A percentile compares a stretch with the other conserved stretches of the same genome.
Conservation (phyloP, 2,797 vertebrate genomes). For the Hirundo rustica region DNA sequence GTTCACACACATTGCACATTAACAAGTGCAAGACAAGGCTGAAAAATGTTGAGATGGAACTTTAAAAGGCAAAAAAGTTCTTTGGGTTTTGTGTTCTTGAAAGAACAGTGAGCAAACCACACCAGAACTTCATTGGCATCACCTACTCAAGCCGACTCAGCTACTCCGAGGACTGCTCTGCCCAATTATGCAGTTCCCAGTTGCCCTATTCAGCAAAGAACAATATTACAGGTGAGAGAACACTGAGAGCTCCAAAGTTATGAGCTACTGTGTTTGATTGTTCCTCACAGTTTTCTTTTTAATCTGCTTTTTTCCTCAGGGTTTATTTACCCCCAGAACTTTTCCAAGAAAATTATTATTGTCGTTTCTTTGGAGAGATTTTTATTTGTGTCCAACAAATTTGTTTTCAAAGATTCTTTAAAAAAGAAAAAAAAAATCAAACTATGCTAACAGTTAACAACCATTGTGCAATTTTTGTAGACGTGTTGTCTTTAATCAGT, state of each 20-base stretch:
- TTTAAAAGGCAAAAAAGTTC: not conserved
- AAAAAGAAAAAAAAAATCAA: not conserved
- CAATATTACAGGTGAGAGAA: constrained; percentile 9
- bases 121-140: not conserved
- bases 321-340: constrained; percentile 8
- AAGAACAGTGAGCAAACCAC: not conserved
- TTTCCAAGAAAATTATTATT: constrained; percentile 20
- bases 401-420: constrained; percentile 12
- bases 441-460: constrained; percentile 9
- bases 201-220: not conserved
- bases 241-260: not conserved
- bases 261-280: not conserved
- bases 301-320: not conserved
- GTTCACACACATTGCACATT: not conserved
- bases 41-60: not conserved
- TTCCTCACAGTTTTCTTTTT: not conserved
- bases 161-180: not conserved
- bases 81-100: not conserved
- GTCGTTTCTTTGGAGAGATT: constrained; percentile 10
- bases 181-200: not conserved
- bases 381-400: constrained; percentile 38
- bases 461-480: constrained; percentile 42
- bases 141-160: not conserved
- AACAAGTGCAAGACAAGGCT: not conserved
- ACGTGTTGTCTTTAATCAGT: constrained; percentile 61